A percentile compares a stretch with the other conserved stretches of the same genome.
phyloP scores from a whole-genome alignment of 2,113 vertebrate genomes.

The Oriolus oriolus region DNA sequence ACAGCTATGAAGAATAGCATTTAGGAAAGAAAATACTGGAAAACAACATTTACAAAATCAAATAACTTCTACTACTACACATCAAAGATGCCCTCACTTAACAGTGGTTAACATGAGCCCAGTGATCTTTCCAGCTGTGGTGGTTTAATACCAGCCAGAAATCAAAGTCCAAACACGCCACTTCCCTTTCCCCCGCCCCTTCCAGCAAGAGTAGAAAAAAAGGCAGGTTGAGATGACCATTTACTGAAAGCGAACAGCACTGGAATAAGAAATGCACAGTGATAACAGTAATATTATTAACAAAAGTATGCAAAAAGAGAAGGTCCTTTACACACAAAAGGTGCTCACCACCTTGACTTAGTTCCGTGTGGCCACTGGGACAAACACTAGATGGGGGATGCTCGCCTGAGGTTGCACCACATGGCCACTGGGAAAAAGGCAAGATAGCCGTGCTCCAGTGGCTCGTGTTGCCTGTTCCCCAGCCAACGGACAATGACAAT shows the following conservation, averaged over 20 bases:
- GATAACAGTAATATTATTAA: neutral
- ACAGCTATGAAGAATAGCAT: neutral
- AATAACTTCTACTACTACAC: neutral
- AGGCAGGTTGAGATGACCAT: accelerated
- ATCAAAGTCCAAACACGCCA: neutral
- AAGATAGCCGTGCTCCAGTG: neutral
- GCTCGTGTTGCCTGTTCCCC: neutral
- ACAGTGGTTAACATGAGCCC: neutral
- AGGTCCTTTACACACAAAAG: neutral
- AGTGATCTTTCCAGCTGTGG: neutral
- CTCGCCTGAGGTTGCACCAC: neutral
- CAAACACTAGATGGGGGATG: neutral
- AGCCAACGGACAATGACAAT: no score
- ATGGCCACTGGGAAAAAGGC: neutral
- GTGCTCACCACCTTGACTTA: neutral
- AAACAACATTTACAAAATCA: neutral
- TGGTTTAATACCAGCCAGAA: neutral
- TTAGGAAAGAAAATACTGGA: neutral
- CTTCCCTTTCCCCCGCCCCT: neutral
- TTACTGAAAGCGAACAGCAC: neutral
- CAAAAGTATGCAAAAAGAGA: neutral
- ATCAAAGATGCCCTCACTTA: neutral
- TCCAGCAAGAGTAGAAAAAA: neutral
- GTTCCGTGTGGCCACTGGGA: accelerated
- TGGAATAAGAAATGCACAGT: neutral